A percentile compares a stretch with the other conserved stretches of the same genome.
These are phyloP conservation scores for Synanthedon andrenaeformis DNA, from an alignment of 2,888 invertebrate genomes.

Conservation along the genomic window DNA sequence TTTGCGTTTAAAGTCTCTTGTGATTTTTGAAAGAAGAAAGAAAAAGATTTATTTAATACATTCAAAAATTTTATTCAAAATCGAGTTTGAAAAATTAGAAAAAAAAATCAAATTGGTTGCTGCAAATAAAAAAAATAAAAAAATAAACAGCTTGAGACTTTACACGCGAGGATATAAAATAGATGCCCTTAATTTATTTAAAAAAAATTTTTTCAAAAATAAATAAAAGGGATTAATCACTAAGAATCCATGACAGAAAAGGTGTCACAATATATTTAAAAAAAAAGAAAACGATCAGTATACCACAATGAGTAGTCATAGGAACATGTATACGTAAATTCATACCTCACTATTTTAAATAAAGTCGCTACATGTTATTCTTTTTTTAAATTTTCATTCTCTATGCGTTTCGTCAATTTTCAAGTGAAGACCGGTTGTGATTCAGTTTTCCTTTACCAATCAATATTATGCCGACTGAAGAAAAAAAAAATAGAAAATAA, in stretches of 20 bases:
- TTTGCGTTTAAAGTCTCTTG: too few relatives aligned
- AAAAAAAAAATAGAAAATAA: constrained; percentile 39
- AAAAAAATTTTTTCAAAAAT: too few relatives aligned
- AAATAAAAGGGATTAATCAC: background rate
- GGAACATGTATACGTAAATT: constrained; percentile 73
- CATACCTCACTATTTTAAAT: constrained; percentile 69
- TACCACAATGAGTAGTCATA: constrained; percentile 15
- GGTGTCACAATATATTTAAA: background rate
- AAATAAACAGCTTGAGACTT: too few relatives aligned
- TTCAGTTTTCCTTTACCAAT: constrained; percentile 15
- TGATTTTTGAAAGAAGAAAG: too few relatives aligned
- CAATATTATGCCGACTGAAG: constrained; percentile 39
- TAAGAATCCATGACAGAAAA: background rate
- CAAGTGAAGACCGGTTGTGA: constrained; percentile 32
- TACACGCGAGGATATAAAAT: too few relatives aligned
- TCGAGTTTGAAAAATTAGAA: too few relatives aligned
- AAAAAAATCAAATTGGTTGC: too few relatives aligned
- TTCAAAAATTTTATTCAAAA: too few relatives aligned
- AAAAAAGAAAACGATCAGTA: constrained; percentile 2
- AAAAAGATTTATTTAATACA: too few relatives aligned
- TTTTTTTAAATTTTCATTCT: constrained; percentile 5
- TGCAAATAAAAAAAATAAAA: too few relatives aligned
- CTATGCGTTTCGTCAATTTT: constrained; percentile 27
- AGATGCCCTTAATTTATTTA: too few relatives aligned
- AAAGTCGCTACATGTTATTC: background rate